Evolutionary conservation across 2,113 vertebrate species (phyloP).

Genomic region (Psammodynastes pulverulentus): DNA sequence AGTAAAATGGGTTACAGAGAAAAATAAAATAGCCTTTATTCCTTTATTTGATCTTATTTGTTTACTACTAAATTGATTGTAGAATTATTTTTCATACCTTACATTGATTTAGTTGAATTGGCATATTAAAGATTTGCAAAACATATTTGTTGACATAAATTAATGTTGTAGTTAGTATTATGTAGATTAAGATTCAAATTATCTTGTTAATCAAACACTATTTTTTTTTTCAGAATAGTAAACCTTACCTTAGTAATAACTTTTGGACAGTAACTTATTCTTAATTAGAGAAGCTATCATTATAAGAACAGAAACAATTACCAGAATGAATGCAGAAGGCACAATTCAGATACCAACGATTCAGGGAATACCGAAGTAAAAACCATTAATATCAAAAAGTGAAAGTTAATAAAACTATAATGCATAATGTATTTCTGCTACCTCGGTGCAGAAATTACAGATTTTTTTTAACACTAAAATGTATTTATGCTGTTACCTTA

Average conservation of each 20-base stretch:
- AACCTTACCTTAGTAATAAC: background rate
- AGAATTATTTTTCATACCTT: constrained; percentile 13
- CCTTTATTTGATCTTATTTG: background rate
- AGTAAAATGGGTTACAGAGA: background rate
- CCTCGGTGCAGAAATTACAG: constrained; percentile 30
- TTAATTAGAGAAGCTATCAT: constrained; percentile 13
- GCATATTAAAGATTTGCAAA: background rate
- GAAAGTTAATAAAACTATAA: constrained; percentile 36
- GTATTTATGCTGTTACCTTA: constrained; percentile 41
- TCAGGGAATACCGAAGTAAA: constrained; percentile 6
- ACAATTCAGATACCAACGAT: constrained; percentile 1
- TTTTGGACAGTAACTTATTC: constrained; percentile 25
- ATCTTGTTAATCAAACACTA: background rate
- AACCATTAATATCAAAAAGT: constrained; percentile 7
- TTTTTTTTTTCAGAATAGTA: background rate
- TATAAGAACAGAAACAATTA: constrained; percentile 19
- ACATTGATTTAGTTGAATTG: background rate
- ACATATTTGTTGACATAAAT: background rate
- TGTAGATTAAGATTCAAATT: background rate
- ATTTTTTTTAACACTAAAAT: constrained; percentile 27
- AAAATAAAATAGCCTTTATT: background rate
- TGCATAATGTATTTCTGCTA: constrained; percentile 35
- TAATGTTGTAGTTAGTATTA: background rate
- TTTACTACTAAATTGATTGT: constrained; percentile 1
- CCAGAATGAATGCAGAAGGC: background rate